These are phyloP conservation scores for Dermatemys mawii DNA, from an alignment of 2,113 vertebrate genomes.

Conservation along the genomic window DNA sequence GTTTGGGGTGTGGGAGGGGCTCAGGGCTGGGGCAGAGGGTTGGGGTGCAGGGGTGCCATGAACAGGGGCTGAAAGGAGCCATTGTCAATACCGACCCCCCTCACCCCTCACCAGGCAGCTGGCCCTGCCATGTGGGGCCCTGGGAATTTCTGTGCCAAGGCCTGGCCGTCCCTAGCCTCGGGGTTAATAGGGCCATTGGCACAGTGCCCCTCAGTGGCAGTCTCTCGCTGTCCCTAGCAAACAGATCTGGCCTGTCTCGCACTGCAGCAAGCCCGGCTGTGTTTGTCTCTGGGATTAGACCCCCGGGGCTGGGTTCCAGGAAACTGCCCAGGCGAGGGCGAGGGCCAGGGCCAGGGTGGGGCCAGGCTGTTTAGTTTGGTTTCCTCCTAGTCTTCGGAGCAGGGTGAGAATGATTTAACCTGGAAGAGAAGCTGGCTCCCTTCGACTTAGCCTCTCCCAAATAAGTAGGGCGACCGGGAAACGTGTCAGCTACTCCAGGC, in stretches of 20 bases:
- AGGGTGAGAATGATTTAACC: not conserved
- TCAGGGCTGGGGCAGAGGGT: too few species aligned
- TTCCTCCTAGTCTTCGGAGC: not conserved
- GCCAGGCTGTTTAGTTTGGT: not conserved
- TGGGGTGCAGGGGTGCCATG: too few species aligned
- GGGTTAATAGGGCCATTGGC: not conserved
- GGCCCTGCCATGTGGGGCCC: not conserved
- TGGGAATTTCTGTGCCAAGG: not conserved
- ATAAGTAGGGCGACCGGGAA: not conserved
- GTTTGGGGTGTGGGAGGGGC: too few species aligned
- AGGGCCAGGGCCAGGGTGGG: not conserved
- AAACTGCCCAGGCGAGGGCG: not conserved
- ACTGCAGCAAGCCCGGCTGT: not conserved
- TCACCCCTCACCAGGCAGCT: not conserved
- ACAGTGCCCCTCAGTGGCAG: not conserved
- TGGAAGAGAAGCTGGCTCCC: too few species aligned
- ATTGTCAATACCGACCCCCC: not conserved
- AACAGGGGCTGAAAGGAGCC: not conserved
- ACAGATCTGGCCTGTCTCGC: not conserved
- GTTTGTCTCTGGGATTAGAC: not conserved
- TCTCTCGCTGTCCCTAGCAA: not conserved
- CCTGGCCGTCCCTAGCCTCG: not conserved
- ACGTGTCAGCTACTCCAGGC: not conserved
- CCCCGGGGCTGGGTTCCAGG: rapidly evolving
- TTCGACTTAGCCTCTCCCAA: not conserved